These are phyloP conservation scores for Antitype chi DNA, from an alignment of 2,888 invertebrate species.

Conservation along the genomic window DNA sequence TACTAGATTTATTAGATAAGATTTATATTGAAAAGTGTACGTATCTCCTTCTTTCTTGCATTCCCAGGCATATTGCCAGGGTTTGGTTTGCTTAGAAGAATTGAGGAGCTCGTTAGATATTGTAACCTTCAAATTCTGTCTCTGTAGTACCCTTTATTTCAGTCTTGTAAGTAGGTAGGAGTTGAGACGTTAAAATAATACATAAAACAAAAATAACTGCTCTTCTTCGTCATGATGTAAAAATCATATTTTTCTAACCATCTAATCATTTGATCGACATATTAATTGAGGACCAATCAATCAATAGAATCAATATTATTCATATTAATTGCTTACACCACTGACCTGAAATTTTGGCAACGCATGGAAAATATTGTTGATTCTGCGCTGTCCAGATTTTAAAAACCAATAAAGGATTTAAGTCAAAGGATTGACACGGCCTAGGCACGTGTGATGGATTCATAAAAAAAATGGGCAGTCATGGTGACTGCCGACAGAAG, in stretches of 20 bases:
- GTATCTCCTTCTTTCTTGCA: conserved; percentile 47
- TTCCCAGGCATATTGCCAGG: conserved; percentile 53
- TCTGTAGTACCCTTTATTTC: not conserved
- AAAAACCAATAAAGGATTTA: conserved; percentile 10
- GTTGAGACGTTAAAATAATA: no score
- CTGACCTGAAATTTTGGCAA: not conserved
- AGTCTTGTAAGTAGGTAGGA: not conserved
- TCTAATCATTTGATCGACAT: no score
- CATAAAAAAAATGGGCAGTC: not conserved
- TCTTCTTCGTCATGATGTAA: no score
- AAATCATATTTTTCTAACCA: no score
- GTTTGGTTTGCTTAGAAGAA: conserved; percentile 28
- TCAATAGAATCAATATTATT: not conserved
- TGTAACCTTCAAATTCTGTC: not conserved
- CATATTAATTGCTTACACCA: no score
- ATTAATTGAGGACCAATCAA: no score
- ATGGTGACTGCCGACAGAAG: no score
- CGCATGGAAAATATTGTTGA: not conserved
- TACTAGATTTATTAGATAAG: conserved; percentile 77
- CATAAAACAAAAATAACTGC: not conserved
- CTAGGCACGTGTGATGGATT: not conserved
- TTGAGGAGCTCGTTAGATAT: conserved; percentile 20
- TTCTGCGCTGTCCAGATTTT: not conserved
- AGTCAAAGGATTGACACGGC: not conserved
- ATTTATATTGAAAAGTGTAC: conserved; percentile 72